Conservation (phyloP, 37 sponge, comb jelly and placozoan species). For the Ephydatia muelleri region DNA sequence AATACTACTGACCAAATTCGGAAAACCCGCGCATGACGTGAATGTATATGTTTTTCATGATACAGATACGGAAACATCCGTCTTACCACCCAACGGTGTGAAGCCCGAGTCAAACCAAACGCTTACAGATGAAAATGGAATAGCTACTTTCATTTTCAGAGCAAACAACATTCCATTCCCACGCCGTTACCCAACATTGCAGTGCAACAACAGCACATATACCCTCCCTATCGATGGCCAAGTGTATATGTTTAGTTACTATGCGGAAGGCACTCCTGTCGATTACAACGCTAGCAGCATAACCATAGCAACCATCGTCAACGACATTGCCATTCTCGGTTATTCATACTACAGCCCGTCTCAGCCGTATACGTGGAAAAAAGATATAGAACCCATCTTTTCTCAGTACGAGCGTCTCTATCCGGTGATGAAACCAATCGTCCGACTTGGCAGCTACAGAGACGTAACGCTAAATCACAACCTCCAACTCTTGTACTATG, state of each 20-base stretch:
- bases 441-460: slow-evolving; percentile 27
- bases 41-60: not conserved
- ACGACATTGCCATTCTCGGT: not conserved
- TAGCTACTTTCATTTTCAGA: slow-evolving; percentile 31
- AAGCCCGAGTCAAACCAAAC: no score
- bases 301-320: not conserved
- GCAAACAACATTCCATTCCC: not conserved
- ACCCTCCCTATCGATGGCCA: slow-evolving; percentile 57
- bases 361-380: slow-evolving; percentile 25
- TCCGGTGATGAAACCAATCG: slow-evolving; percentile 19
- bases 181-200: not conserved
- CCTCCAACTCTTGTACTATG: not conserved
- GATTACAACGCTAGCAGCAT: not conserved
- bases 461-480: slow-evolving; percentile 26
- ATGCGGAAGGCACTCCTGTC: not conserved
- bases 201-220: not conserved
- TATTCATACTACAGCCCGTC: not conserved
- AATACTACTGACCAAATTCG: slow-evolving; percentile 25
- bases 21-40: slow-evolving; percentile 14
- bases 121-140: slow-evolving; percentile 11
- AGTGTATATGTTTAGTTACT: slow-evolving; percentile 44
- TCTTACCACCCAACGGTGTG: slow-evolving; percentile 7
- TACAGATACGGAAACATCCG: not conserved
- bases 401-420: slow-evolving; percentile 26
- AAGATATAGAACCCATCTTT: slow-evolving; percentile 39